phyloP scores from a whole-genome alignment of 2,113 vertebrate genomes.

The Sceloporus undulatus region DNA sequence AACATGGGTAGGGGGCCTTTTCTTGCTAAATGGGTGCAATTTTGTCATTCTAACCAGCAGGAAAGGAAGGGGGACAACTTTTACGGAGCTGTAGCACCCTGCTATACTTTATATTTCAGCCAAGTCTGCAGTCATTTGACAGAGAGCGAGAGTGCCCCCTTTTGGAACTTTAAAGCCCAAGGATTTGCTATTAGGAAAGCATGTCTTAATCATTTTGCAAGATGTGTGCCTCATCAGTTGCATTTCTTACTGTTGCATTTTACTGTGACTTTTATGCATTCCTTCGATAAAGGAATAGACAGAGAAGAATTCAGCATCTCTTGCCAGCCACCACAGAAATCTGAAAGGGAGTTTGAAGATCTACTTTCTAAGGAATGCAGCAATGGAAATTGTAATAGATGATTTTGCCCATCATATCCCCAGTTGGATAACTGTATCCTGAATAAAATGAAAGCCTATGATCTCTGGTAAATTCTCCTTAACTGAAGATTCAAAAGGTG shows the following conservation, averaged over 20 bases:
- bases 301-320: constrained; percentile 81
- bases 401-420: constrained; percentile 64
- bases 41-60: not conserved
- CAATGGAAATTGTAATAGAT: constrained; percentile 73
- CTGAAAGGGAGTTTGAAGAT: constrained; percentile 81
- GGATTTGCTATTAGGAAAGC: constrained; percentile 60
- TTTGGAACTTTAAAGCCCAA: constrained; percentile 77
- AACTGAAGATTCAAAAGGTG: constrained; percentile 56
- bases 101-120: constrained; percentile 44
- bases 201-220: constrained; percentile 69
- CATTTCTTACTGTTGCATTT: constrained; percentile 79
- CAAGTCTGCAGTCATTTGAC: constrained; percentile 51
- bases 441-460: constrained; percentile 51
- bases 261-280: constrained; percentile 78
- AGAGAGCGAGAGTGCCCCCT: constrained; percentile 89
- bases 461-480: constrained; percentile 52
- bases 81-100: constrained; percentile 18
- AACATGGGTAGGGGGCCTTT: not conserved
- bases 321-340: constrained; percentile 86
- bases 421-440: constrained; percentile 58
- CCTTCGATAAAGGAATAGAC: constrained; percentile 86
- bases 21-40: not conserved
- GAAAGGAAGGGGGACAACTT: not conserved
- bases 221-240: constrained; percentile 76
- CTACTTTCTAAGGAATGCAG: constrained; percentile 84